Evolutionary conservation across 2,797 vertebrate species (phyloP).

Genomic region (Graptemys geographica): DNA sequence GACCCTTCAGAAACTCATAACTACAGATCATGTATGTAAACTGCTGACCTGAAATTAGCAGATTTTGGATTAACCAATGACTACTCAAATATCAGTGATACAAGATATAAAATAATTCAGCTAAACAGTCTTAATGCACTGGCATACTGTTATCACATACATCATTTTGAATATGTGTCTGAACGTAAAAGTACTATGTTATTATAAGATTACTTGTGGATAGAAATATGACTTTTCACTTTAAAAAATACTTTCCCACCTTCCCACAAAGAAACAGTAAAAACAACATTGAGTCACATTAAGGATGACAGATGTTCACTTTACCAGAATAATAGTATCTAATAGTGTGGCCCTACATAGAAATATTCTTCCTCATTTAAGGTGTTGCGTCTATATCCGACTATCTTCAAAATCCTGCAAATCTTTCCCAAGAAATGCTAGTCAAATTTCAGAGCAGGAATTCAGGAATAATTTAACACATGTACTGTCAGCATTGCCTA

Average conservation of each 20-base stretch:
- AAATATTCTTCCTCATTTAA: background rate
- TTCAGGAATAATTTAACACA: constrained; percentile 12
- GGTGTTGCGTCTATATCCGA: background rate
- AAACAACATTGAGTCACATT: background rate
- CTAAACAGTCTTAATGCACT: background rate
- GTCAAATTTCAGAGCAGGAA: constrained; percentile 40
- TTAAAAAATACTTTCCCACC: background rate
- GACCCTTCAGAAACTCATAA: background rate
- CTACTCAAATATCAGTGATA: background rate
- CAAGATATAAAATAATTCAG: background rate
- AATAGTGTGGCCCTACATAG: background rate
- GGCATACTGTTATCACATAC: background rate
- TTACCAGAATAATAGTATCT: background rate
- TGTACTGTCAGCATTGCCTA: constrained; percentile 22
- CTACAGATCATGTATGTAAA: background rate
- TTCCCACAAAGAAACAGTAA: background rate
- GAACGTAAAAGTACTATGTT: background rate
- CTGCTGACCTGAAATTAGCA: background rate
- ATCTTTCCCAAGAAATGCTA: constrained; percentile 7
- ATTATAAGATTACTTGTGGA: background rate
- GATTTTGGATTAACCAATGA: background rate
- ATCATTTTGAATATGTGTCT: background rate
- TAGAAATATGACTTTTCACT: background rate
- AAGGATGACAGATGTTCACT: background rate
- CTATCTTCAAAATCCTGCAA: background rate